Evolutionary conservation across 2,888 invertebrate species (phyloP).

Genomic region (Onchidella celtica): DNA sequence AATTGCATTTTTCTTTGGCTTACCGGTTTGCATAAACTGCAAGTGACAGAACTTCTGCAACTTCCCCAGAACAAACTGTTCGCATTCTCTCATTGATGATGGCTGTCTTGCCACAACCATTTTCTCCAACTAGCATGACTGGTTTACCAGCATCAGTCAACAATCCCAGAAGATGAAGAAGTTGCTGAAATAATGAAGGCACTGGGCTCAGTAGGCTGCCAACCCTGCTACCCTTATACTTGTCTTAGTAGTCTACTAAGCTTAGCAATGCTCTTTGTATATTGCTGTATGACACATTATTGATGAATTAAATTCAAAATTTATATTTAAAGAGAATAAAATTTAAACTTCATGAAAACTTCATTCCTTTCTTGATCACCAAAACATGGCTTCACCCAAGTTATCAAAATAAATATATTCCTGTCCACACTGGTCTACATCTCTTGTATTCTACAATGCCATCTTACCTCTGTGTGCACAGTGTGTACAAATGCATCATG

Average conservation of each 20-base stretch:
- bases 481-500: slow-evolving; percentile 79
- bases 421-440: not conserved
- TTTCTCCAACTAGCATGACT: slow-evolving; percentile 78
- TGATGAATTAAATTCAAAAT: too few species aligned
- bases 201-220: too few species aligned
- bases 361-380: too few species aligned
- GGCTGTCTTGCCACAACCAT: slow-evolving; percentile 79
- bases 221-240: too few species aligned
- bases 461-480: slow-evolving; percentile 74
- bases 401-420: slow-evolving; percentile 58
- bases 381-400: too few species aligned
- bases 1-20: too few species aligned
- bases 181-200: slow-evolving; percentile 67
- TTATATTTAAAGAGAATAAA: too few species aligned
- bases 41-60: slow-evolving; percentile 78
- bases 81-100: slow-evolving; percentile 78
- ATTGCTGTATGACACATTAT: too few species aligned
- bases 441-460: too few species aligned
- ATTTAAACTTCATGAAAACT: too few species aligned
- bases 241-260: too few species aligned
- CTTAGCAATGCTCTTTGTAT: too few species aligned
- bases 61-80: slow-evolving; percentile 79
- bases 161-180: slow-evolving; percentile 74
- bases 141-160: slow-evolving; percentile 77
- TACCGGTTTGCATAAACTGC: slow-evolving; percentile 77